These are phyloP conservation scores for Halictus quadricinctus DNA, from an alignment of 2,888 invertebrate species.

Conservation along the genomic window DNA sequence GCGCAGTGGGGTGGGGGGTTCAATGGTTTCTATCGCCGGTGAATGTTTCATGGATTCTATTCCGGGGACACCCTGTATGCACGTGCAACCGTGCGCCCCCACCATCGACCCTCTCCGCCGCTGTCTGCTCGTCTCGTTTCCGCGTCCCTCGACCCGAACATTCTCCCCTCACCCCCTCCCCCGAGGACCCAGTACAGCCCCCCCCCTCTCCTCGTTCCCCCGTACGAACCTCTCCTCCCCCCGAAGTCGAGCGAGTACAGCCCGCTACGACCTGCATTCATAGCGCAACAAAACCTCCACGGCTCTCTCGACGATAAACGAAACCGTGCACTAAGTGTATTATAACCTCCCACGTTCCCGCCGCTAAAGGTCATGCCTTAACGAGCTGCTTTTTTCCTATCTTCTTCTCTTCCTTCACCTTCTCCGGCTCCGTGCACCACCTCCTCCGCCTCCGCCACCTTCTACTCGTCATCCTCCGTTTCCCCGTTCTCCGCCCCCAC, in stretches of 20 bases:
- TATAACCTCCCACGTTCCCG: slow-evolving; percentile 79
- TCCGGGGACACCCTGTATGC: slow-evolving; percentile 15
- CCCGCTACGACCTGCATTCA: slow-evolving; percentile 71
- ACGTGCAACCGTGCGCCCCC: slow-evolving; percentile 50
- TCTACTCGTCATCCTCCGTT: neutral
- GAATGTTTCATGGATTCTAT: neutral
- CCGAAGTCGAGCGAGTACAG: slow-evolving; percentile 49
- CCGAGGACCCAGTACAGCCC: slow-evolving; percentile 5
- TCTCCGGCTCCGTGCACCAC: slow-evolving; percentile 16
- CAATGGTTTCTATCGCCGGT: neutral
- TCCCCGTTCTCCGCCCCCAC: neutral
- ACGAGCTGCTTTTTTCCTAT: slow-evolving; percentile 75
- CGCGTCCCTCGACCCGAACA: slow-evolving; percentile 42
- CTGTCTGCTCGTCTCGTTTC: slow-evolving; percentile 63
- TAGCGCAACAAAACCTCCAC: slow-evolving; percentile 68
- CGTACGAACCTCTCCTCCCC: slow-evolving; percentile 18
- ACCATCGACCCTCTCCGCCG: slow-evolving; percentile 56
- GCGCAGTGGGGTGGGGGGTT: no score
- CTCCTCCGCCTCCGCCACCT: slow-evolving; percentile 19
- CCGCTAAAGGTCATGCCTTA: slow-evolving; percentile 81
- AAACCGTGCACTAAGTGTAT: slow-evolving; percentile 74
- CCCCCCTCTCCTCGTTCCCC: slow-evolving; percentile 8
- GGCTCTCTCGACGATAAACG: slow-evolving; percentile 69
- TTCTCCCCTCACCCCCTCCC: neutral
- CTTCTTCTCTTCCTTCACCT: slow-evolving; percentile 44